These are phyloP conservation scores for Xyrauchen texanus DNA, from an alignment of 2,113 vertebrate genomes.

Conservation along the genomic window DNA sequence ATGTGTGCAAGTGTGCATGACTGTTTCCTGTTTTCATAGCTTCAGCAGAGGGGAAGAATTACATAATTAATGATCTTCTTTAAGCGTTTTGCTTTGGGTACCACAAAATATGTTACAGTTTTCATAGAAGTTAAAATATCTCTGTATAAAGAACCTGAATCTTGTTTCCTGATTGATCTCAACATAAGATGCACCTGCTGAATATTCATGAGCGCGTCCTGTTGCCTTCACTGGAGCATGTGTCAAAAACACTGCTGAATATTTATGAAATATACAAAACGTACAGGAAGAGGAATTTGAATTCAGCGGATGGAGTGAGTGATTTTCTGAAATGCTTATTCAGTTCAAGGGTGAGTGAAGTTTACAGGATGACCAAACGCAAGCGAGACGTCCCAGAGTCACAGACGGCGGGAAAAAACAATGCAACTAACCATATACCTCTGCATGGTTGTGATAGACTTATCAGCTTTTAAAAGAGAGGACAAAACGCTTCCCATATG, in stretches of 20 bases:
- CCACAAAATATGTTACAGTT: too few species aligned
- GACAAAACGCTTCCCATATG: too few species aligned
- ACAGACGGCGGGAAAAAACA: too few species aligned
- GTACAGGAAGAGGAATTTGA: background rate
- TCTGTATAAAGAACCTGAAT: background rate
- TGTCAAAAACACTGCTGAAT: conserved; percentile 14
- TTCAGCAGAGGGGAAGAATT: too few species aligned
- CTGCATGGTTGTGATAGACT: too few species aligned
- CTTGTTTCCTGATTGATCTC: conserved; percentile 29
- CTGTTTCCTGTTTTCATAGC: too few species aligned
- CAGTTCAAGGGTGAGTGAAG: background rate
- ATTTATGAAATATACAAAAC: conserved; percentile 24
- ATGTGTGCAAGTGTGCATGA: too few species aligned
- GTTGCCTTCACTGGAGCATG: conserved; percentile 13
- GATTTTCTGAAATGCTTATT: background rate
- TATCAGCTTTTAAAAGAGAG: too few species aligned
- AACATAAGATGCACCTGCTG: background rate
- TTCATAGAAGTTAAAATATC: too few species aligned
- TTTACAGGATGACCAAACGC: background rate
- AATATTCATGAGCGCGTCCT: conserved; percentile 34
- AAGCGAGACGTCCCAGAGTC: background rate
- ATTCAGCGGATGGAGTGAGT: background rate
- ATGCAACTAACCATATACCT: too few species aligned
- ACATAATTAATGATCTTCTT: too few species aligned
- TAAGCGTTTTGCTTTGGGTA: too few species aligned